Evolutionary conservation across 1,140 invertebrate genomes (phyloP).

Genomic region (Eupristina koningsbergeri): DNA sequence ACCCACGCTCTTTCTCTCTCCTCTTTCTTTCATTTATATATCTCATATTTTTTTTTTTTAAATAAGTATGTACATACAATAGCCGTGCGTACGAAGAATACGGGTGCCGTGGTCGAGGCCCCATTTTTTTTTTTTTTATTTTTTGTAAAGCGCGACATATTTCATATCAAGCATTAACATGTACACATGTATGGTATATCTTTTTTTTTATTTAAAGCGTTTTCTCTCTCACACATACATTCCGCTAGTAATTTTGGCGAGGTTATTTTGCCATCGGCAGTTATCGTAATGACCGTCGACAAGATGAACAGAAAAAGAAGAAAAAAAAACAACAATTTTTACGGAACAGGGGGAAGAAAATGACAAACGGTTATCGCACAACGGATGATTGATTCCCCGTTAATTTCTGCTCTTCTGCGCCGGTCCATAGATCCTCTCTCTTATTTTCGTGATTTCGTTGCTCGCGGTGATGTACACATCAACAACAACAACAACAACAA

Average conservation of each 20-base stretch:
- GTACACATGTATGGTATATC: conserved; percentile 34
- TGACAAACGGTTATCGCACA: background rate
- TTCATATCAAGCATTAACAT: too few relatives aligned
- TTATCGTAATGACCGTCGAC: background rate
- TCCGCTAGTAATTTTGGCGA: conserved; percentile 61
- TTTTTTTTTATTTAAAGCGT: conserved; percentile 33
- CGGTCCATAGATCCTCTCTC: background rate
- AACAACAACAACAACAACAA: background rate
- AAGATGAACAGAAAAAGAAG: conserved; percentile 9
- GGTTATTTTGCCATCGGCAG: conserved; percentile 61
- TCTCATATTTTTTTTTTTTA: background rate
- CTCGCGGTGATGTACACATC: background rate
- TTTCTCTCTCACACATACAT: conserved; percentile 28
- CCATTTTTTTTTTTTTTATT: too few relatives aligned
- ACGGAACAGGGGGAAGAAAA: background rate
- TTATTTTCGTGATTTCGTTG: background rate
- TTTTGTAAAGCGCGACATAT: conserved; percentile 24
- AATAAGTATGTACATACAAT: conserved; percentile 50
- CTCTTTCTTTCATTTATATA: background rate
- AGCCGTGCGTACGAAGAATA: conserved; percentile 32
- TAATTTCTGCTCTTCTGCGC: background rate
- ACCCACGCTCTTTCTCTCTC: background rate
- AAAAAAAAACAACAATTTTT: background rate
- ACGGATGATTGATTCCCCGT: background rate
- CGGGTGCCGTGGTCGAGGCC: conserved; percentile 40